These are phyloP conservation scores for Drosophila prolongata DNA, from an alignment of 2,888 invertebrate genomes.

Conservation along the genomic window DNA sequence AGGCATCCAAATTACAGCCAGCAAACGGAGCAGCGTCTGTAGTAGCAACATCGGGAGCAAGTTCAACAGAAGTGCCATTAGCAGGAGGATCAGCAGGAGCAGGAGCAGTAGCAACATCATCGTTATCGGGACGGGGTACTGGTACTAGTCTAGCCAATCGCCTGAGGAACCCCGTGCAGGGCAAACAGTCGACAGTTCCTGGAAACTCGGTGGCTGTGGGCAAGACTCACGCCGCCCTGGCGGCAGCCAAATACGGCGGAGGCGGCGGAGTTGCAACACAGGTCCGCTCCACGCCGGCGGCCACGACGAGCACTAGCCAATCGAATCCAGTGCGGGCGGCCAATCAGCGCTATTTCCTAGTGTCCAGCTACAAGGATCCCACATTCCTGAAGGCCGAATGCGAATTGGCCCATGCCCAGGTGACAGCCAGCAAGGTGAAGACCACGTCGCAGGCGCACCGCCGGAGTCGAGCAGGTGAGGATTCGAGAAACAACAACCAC, in stretches of 20 bases:
- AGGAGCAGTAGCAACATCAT: neutral
- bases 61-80: constrained; percentile 6
- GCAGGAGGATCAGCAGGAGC: neutral
- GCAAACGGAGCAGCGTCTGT: constrained; percentile 30
- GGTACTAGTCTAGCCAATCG: constrained; percentile 1
- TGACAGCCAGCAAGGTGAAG: constrained; percentile 46
- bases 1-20: constrained; percentile 69
- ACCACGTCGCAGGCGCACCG: neutral
- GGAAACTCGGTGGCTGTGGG: constrained; percentile 33
- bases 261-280: constrained; percentile 39
- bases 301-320: neutral
- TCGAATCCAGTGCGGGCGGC: constrained; percentile 78
- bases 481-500: constrained; percentile 30
- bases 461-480: constrained; percentile 24
- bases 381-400: constrained; percentile 83
- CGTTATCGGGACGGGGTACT: neutral
- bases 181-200: neutral
- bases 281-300: constrained; percentile 16
- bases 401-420: constrained; percentile 83
- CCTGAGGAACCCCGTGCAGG: constrained; percentile 1
- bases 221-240: constrained; percentile 21
- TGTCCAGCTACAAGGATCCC: constrained; percentile 81
- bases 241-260: constrained; percentile 25
- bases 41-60: constrained; percentile 14
- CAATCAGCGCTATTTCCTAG: constrained; percentile 80